These are phyloP conservation scores for Clarias laeviceps DNA, from an alignment of 2,797 vertebrate species.

Conservation along the genomic window DNA sequence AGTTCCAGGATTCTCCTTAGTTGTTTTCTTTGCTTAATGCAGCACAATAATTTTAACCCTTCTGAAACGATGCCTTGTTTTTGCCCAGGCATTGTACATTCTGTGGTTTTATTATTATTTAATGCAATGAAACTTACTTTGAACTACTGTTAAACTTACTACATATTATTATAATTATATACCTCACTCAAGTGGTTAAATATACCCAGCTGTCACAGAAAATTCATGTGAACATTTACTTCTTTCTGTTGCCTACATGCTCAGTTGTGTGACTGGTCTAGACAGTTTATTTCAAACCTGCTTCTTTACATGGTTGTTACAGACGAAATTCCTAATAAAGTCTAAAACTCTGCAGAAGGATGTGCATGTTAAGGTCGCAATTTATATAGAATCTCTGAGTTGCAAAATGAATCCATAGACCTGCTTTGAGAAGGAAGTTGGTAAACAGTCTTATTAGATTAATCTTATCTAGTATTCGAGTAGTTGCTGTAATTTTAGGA, in stretches of 20 bases:
- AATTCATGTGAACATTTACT: neutral
- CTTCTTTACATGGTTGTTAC: neutral
- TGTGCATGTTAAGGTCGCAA: too few species aligned
- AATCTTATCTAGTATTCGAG: too few species aligned
- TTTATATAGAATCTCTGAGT: neutral
- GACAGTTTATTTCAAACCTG: neutral
- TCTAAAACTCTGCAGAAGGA: neutral
- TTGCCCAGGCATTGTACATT: too few species aligned
- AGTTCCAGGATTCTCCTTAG: too few species aligned
- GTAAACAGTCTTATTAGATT: neutral
- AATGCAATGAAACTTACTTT: too few species aligned
- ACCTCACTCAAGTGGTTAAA: neutral
- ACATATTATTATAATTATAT: neutral
- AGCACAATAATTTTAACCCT: too few species aligned
- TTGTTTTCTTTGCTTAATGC: too few species aligned
- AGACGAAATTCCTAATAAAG: neutral
- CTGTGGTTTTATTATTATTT: neutral
- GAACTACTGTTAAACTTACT: too few species aligned
- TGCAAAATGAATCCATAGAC: neutral
- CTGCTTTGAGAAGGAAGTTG: too few species aligned
- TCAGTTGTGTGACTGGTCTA: neutral
- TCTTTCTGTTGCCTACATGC: neutral
- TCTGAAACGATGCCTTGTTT: too few species aligned
- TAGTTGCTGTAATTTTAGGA: neutral
- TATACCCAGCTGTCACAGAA: neutral